phyloP scores from a whole-genome alignment of 2,113 vertebrate species.

The Tachuris rubrigastra region DNA sequence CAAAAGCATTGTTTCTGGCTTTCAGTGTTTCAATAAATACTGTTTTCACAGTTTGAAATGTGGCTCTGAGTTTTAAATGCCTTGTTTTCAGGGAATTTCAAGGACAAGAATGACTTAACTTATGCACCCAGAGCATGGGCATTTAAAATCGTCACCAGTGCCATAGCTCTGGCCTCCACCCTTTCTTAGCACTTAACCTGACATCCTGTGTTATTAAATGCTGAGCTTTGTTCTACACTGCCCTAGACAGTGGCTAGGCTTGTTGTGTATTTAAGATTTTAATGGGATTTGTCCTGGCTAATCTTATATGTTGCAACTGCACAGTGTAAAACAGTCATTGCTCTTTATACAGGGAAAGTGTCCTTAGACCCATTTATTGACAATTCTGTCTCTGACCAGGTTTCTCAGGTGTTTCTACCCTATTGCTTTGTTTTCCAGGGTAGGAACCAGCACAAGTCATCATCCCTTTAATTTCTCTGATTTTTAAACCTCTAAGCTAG shows the following conservation, averaged over 20 bases:
- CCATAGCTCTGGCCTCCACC: background rate
- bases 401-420: background rate
- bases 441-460: background rate
- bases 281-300: slow-evolving; percentile 24
- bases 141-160: background rate
- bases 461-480: background rate
- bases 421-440: background rate
- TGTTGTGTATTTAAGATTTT: slow-evolving; percentile 44
- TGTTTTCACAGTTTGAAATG: background rate
- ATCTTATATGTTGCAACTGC: background rate
- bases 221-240: background rate
- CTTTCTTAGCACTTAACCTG: background rate
- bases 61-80: background rate
- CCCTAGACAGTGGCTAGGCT: background rate
- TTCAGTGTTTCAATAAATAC: slow-evolving; percentile 17
- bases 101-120: background rate
- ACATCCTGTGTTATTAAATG: background rate
- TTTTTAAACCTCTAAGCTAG: background rate
- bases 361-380: background rate
- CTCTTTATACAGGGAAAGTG: background rate
- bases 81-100: background rate
- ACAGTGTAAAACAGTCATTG: background rate
- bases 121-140: background rate
- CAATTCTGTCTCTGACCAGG: background rate
- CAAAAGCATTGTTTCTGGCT: slow-evolving; percentile 18